Base-by-base conservation (phyloP, 1,140 invertebrate genomes). In the Ips typographus region DNA sequence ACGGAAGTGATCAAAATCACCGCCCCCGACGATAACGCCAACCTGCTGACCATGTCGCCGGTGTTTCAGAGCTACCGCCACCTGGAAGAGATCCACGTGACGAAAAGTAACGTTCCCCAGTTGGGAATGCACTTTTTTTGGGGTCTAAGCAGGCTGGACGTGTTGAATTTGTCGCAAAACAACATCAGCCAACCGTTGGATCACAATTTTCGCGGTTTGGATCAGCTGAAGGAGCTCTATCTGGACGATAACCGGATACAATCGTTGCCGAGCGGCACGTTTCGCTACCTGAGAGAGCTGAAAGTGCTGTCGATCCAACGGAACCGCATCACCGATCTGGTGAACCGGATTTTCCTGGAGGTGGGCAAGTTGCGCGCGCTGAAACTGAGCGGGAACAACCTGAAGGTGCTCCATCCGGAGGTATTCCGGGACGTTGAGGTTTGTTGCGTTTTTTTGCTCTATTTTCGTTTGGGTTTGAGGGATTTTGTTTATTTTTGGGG, bases 201-300 rank as follows among this genome's bases (percentile, higher is more conserved):
- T 76, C 85, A 90, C 76, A 96, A 96, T 78, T 95, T 96, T 73
- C 81, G 85, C 71, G 88, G 87, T 3, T 76, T 95, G 61, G 87
- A 89, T 61, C 90, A 87, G 74, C 83, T 96, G 41, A 86, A 88
- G 60, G 92, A 95, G 76, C 83, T 96, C 1, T 94, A 94, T 78
- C 82, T 97, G 41, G 93, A 95, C 76, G 88, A 93, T 78, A 96
- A 96, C 78, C 82, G 87, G 71, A 88, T 89, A 68, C 81, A 85
- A 81, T 85, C 84, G 81, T 90, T 87, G 86, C 90, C 83, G 1
- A 92, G 90, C 70, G 90, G 89, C 61, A 88, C 88, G 4, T 94
- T 94, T 80, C 81, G 86, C 44, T 84, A 90, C 80, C 81, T 93
- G 64, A 83, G 81, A 62, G 85, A 90, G 70, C 79, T 94, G 70